These are phyloP conservation scores for Equus quagga DNA, from an alignment of 2,113 vertebrate genomes.

Conservation along the genomic window DNA sequence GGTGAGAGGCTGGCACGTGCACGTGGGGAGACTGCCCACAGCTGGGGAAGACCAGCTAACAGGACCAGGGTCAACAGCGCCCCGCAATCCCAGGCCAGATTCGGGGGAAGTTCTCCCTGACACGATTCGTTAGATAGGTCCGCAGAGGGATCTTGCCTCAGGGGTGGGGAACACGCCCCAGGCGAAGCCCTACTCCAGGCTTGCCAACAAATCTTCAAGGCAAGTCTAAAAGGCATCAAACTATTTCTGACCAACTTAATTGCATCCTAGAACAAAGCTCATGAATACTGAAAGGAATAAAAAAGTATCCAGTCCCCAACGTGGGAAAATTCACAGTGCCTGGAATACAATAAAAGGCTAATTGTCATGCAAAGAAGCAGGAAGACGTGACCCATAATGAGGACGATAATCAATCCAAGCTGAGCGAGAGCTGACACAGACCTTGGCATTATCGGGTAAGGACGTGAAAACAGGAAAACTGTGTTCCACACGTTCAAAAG, in stretches of 20 bases:
- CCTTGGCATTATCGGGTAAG: conserved; percentile 37
- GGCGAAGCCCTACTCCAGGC: neutral
- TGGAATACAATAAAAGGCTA: conserved; percentile 28
- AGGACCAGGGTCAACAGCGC: neutral
- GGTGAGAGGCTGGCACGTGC: neutral
- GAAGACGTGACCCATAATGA: neutral
- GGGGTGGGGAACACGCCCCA: neutral
- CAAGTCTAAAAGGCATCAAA: neutral
- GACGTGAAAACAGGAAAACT: neutral
- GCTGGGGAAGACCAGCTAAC: neutral
- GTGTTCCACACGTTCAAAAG: neutral
- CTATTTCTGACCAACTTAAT: neutral
- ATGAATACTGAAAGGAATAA: neutral
- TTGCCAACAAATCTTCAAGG: neutral
- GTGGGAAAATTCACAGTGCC: neutral
- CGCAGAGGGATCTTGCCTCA: neutral
- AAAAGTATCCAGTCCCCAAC: neutral
- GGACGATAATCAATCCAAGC: neutral
- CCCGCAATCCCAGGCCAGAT: neutral
- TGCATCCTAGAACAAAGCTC: neutral
- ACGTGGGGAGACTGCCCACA: neutral
- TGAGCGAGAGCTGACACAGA: neutral
- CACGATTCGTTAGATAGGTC: neutral
- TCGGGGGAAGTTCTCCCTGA: neutral
- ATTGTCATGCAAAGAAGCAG: neutral